These are phyloP conservation scores for Bombus confusus DNA, from an alignment of 1,140 invertebrate species.

Conservation along the genomic window DNA sequence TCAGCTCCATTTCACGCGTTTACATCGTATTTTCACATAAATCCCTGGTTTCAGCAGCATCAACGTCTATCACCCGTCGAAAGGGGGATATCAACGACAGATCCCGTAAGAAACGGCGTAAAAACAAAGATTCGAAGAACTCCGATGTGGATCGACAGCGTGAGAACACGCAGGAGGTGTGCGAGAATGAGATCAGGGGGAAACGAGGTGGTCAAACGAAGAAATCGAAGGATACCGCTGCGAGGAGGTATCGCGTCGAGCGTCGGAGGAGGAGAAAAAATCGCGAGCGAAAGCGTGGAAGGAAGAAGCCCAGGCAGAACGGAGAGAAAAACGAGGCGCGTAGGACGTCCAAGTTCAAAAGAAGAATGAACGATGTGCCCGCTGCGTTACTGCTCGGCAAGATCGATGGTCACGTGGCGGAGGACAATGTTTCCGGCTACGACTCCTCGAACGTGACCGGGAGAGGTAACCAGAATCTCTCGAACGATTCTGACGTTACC, in stretches of 20 bases:
- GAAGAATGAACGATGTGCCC: conserved; percentile 46
- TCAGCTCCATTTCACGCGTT: background rate
- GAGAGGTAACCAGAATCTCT: background rate
- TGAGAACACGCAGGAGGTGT: conserved; percentile 16
- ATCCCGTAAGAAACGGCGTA: conserved; percentile 65
- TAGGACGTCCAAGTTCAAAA: conserved; percentile 51
- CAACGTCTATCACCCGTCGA: conserved; percentile 16
- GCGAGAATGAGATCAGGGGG: conserved; percentile 56
- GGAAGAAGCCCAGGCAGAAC: conserved; percentile 47
- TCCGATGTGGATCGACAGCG: background rate
- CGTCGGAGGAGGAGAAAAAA: conserved; percentile 69
- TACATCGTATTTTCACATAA: no score
- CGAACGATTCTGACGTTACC: conserved; percentile 18
- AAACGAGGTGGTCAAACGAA: conserved; percentile 46
- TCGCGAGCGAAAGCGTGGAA: conserved; percentile 48
- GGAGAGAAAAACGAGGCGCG: conserved; percentile 18
- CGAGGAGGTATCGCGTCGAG: conserved; percentile 66
- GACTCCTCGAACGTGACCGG: conserved; percentile 5
- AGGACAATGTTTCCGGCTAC: conserved; percentile 5
- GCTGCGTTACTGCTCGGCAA: background rate
- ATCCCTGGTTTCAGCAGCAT: background rate
- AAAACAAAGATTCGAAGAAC: conserved; percentile 50
- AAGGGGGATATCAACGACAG: conserved; percentile 26
- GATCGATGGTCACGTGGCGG: background rate
- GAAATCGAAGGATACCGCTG: conserved; percentile 54